phyloP scores from a whole-genome alignment of 2,113 vertebrate species.

The Calyptomena viridis region DNA sequence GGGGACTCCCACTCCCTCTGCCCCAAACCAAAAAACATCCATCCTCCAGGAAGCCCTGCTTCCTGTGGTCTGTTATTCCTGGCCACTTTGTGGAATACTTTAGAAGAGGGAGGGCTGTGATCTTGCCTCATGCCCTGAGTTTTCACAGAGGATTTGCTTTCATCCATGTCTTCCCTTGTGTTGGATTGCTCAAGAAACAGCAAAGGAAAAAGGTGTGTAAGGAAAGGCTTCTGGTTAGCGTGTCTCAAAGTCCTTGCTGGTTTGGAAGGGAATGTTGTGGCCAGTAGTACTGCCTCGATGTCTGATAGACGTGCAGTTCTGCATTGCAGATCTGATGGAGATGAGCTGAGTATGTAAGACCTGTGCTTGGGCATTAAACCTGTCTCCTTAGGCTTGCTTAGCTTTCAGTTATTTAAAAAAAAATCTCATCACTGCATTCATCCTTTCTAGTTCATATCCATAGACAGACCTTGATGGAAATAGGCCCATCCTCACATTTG shows the following conservation, averaged over 20 bases:
- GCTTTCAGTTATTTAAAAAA: not conserved
- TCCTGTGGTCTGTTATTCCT: not conserved
- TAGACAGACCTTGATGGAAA: not conserved
- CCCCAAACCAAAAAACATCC: not conserved
- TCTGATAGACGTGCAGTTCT: not conserved
- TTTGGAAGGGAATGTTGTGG: not conserved
- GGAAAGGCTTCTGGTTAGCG: not conserved
- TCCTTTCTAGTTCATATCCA: not conserved
- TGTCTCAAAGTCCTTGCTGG: not conserved
- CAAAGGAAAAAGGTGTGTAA: not conserved
- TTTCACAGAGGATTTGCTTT: not conserved
- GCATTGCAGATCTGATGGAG: not conserved
- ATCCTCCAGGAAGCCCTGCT: not conserved
- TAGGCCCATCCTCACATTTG: not conserved
- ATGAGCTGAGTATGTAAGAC: not conserved
- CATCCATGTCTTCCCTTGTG: not conserved
- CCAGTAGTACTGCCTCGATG: not conserved
- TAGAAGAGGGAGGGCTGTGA: not conserved
- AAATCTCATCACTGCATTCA: not conserved
- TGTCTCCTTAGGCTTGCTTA: not conserved
- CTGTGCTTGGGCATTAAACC: not conserved
- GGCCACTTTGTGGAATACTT: not conserved
- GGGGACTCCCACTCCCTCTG: rapidly evolving
- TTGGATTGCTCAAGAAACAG: not conserved
- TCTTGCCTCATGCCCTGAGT: not conserved